Evolutionary conservation across 2,113 vertebrate species (phyloP).

Genomic region (Bufo gargarizans): DNA sequence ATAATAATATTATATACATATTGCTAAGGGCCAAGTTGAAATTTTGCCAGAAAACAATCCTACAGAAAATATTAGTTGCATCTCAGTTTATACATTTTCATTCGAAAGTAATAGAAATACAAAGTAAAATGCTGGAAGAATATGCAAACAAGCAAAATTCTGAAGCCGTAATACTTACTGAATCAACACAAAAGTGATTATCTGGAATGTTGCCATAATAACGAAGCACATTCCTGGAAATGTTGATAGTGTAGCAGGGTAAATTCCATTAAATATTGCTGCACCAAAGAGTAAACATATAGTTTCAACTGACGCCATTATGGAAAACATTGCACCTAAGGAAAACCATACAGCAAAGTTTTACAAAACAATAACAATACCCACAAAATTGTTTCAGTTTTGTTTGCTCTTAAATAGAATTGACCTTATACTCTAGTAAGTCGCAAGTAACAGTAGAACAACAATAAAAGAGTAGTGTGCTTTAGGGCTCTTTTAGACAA

Average conservation of each 20-base stretch:
- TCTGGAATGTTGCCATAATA: conserved; percentile 39
- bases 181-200: conserved; percentile 41
- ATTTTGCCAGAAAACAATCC: not conserved
- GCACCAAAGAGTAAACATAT: conserved; percentile 25
- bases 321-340: conserved; percentile 49
- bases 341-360: not conserved
- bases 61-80: not conserved
- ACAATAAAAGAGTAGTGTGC: no score
- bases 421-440: not conserved
- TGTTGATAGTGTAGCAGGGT: conserved; percentile 37
- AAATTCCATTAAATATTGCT: conserved; percentile 43
- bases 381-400: not conserved
- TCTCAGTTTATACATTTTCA: not conserved
- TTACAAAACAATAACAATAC: not conserved
- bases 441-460: no score
- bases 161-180: conserved; percentile 31
- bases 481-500: no score
- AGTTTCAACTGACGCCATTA: conserved; percentile 43
- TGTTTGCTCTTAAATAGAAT: not conserved
- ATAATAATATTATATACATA: not conserved
- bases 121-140: not conserved
- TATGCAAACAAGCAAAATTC: not conserved
- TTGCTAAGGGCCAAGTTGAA: not conserved
- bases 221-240: conserved; percentile 51
- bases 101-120: not conserved